phyloP scores from a whole-genome alignment of 2,113 vertebrate species.

The Hylia prasina region DNA sequence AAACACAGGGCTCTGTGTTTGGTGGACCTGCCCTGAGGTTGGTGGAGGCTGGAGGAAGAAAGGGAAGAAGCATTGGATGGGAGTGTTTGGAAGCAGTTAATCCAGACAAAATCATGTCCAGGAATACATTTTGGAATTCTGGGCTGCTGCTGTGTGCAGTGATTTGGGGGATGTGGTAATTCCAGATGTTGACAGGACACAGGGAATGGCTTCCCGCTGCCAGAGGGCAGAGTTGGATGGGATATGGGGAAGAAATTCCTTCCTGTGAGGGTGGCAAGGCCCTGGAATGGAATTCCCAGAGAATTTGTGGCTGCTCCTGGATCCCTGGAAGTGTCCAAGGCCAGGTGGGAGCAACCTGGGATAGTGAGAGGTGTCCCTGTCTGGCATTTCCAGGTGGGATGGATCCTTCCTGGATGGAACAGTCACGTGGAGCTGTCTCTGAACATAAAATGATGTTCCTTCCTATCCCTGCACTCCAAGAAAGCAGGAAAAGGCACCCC shows the following conservation, averaged over 20 bases:
- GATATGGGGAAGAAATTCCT: background rate
- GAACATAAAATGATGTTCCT: background rate
- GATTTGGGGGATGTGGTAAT: background rate
- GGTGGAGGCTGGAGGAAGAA: background rate
- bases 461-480: background rate
- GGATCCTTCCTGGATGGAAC: background rate
- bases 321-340: background rate
- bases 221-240: background rate
- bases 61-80: background rate
- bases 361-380: background rate
- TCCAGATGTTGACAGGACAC: background rate
- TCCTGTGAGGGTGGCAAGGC: background rate
- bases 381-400: background rate
- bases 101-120: accelerated
- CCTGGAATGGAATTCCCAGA: background rate
- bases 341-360: background rate
- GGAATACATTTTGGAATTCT: background rate
- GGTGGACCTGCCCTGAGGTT: background rate
- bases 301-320: background rate
- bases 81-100: background rate
- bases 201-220: background rate
- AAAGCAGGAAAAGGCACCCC: background rate
- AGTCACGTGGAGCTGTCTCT: accelerated
- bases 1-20: background rate
- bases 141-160: accelerated